A percentile compares a stretch with the other conserved stretches of the same genome.
These are phyloP conservation scores for Meriones psammophilus DNA, from an alignment of 2,797 vertebrate species.

Conservation along the genomic window DNA sequence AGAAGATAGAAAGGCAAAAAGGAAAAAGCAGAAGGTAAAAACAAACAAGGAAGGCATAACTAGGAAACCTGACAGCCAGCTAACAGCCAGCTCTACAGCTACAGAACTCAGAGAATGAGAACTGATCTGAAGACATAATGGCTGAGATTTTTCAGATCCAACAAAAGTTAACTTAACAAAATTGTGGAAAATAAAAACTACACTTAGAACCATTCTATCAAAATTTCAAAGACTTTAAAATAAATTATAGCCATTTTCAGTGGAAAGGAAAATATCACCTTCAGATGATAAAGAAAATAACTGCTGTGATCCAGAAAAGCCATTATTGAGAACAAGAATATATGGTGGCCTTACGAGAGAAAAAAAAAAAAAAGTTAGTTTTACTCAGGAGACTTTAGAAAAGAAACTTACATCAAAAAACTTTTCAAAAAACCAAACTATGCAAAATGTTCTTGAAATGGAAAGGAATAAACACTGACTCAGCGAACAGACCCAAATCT, in stretches of 20 bases:
- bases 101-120: constrained; percentile 4
- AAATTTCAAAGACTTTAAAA: constrained; percentile 49
- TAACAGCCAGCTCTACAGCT: background rate
- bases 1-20: background rate
- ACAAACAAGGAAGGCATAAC: background rate
- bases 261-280: background rate
- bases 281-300: constrained; percentile 2
- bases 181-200: constrained; percentile 31
- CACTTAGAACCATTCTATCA: constrained; percentile 5
- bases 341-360: background rate
- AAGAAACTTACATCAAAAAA: background rate
- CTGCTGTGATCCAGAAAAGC: background rate
- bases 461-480: background rate
- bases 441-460: background rate
- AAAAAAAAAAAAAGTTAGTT: background rate
- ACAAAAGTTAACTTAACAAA: constrained; percentile 30
- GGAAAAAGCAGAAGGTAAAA: background rate
- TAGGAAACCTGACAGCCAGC: background rate
- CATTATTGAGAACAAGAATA: constrained; percentile 13
- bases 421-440: background rate
- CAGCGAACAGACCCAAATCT: background rate
- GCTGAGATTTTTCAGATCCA: constrained; percentile 37
- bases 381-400: background rate
- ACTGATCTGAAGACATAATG: background rate
- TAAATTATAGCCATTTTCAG: background rate